These are phyloP conservation scores for Harpalus rubripes DNA, from an alignment of 2,888 invertebrate species.

Conservation along the genomic window DNA sequence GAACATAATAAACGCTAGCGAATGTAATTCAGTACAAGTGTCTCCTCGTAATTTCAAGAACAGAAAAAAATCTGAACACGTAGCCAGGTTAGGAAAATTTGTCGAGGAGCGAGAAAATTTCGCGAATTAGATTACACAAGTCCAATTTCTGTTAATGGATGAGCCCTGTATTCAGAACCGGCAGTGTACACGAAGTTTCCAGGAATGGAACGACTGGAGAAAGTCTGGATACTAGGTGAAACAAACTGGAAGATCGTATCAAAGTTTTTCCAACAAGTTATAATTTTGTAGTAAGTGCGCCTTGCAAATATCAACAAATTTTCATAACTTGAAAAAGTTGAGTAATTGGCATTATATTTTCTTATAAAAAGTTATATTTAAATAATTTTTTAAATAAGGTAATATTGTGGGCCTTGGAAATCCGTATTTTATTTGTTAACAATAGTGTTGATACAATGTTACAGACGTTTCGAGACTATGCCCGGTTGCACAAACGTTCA, in stretches of 20 bases:
- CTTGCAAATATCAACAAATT: constrained; percentile 15
- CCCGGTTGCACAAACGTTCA: too few species aligned
- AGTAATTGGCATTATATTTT: too few species aligned
- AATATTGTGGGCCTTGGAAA: too few species aligned
- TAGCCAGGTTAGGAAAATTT: constrained; percentile 44
- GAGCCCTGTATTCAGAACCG: constrained; percentile 41
- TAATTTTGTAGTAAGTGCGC: not conserved
- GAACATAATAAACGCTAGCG: not conserved
- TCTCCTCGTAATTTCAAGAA: constrained; percentile 50
- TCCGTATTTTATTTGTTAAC: too few species aligned
- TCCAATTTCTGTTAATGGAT: constrained; percentile 63
- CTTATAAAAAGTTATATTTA: too few species aligned
- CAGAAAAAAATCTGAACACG: constrained; percentile 52
- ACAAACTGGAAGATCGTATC: constrained; percentile 30
- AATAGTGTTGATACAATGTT: too few species aligned
- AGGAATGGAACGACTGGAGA: constrained; percentile 41
- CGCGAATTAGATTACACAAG: constrained; percentile 60
- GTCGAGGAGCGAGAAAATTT: constrained; percentile 46
- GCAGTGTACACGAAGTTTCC: constrained; percentile 17
- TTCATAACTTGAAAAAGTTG: too few species aligned
- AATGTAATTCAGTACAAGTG: not conserved
- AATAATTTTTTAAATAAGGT: too few species aligned
- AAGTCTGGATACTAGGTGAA: constrained; percentile 13
- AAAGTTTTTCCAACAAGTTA: constrained; percentile 37
- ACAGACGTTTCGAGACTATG: too few species aligned